phyloP scores from a whole-genome alignment of 2,113 vertebrate genomes.

The Anser cygnoides region DNA sequence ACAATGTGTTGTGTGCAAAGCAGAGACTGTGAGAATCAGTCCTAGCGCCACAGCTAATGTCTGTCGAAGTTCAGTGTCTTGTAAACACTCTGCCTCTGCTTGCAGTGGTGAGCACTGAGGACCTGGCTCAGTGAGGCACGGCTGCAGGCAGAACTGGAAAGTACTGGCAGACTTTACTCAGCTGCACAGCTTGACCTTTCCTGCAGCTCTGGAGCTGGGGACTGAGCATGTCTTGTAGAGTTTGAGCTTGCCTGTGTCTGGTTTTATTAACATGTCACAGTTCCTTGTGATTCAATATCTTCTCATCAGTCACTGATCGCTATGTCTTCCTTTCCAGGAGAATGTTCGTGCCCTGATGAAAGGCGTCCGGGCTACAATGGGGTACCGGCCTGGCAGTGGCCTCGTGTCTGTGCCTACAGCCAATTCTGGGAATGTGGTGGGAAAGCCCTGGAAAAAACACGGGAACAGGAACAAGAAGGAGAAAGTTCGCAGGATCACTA shows the following conservation, averaged over 20 bases:
- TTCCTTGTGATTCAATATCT: neutral
- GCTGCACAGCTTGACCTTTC: neutral
- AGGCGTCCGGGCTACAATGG: slow-evolving; percentile 89
- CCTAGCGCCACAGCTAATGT: neutral
- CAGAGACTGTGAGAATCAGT: slow-evolving; percentile 7
- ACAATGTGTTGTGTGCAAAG: neutral
- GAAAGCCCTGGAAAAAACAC: slow-evolving; percentile 97
- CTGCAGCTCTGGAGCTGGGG: neutral
- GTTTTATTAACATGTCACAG: neutral
- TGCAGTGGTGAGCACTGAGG: neutral
- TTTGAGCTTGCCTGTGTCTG: neutral
- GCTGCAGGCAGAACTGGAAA: neutral
- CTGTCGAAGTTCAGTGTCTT: neutral
- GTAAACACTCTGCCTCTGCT: neutral
- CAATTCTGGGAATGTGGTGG: slow-evolving; percentile 37
- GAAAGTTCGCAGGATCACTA: slow-evolving; percentile 89
- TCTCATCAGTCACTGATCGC: neutral
- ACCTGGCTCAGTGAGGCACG: rapidly evolving
- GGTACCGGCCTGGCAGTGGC: slow-evolving; percentile 84
- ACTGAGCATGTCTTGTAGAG: neutral
- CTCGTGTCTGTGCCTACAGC: slow-evolving; percentile 31
- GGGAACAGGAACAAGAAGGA: slow-evolving; percentile 96
- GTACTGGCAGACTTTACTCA: neutral
- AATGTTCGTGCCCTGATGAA: slow-evolving; percentile 90
- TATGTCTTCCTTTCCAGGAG: slow-evolving; percentile 77